Evolutionary conservation across 1,140 invertebrate genomes (phyloP).

Genomic region (Zaprionus inermis): DNA sequence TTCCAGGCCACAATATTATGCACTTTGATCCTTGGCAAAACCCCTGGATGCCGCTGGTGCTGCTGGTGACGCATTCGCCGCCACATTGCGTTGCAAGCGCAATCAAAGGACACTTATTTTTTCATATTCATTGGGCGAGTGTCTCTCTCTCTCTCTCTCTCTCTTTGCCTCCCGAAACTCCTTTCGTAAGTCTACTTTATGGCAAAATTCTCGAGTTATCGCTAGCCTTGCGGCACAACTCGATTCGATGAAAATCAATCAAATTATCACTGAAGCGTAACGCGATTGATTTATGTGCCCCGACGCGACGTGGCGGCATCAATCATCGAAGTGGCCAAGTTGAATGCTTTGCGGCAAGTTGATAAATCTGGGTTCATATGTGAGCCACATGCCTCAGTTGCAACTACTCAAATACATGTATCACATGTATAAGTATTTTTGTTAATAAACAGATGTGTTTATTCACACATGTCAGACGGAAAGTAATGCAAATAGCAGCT

Average conservation of each 20-base stretch:
- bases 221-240: not conserved
- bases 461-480: not conserved
- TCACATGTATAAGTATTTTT: not conserved
- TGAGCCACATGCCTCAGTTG: not conserved
- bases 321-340: constrained; percentile 55
- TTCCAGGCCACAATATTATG: constrained; percentile 41
- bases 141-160: not conserved
- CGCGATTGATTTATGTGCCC: constrained; percentile 55
- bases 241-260: constrained; percentile 54
- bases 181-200: constrained; percentile 21
- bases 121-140: not conserved
- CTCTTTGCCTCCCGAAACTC: not conserved
- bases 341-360: constrained; percentile 35
- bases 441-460: not conserved
- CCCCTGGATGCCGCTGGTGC: constrained; percentile 8
- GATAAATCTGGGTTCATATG: constrained; percentile 34
- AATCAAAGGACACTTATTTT: constrained; percentile 36
- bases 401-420: not conserved
- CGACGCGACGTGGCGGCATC: constrained; percentile 38
- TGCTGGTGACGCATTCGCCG: constrained; percentile 28
- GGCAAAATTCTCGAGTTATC: constrained; percentile 17
- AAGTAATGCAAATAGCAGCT: not conserved
- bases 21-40: constrained; percentile 59
- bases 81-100: constrained; percentile 39
- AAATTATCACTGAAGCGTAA: constrained; percentile 53